Conservation (phyloP, 2,113 vertebrate genomes). For the Chamaea fasciata region DNA sequence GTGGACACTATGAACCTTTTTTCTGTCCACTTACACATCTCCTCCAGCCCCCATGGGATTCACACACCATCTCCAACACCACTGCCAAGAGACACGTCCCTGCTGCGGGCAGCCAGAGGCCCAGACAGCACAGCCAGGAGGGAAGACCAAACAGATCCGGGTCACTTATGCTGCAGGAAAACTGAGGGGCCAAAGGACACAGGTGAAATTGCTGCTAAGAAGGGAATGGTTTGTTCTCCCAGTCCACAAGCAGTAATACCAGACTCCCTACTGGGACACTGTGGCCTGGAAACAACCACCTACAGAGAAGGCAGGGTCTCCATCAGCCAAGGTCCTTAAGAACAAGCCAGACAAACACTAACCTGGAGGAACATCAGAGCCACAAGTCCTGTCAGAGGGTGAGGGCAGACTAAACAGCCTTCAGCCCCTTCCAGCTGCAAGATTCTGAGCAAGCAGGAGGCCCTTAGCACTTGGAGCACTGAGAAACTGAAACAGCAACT, state of each 20-base stretch:
- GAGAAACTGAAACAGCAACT: background rate
- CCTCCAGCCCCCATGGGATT: accelerated
- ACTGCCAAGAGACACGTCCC: background rate
- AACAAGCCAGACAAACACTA: background rate
- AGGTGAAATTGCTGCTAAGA: background rate
- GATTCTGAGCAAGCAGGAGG: background rate
- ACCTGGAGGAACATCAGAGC: background rate
- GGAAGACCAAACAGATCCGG: background rate
- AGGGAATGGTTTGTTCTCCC: background rate
- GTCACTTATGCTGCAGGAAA: background rate
- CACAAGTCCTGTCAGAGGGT: background rate
- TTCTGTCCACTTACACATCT: background rate
- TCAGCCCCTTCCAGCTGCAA: background rate
- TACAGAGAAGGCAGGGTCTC: background rate
- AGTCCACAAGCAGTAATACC: background rate
- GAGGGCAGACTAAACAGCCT: background rate
- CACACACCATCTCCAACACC: background rate
- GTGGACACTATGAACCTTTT: background rate
- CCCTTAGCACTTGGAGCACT: background rate
- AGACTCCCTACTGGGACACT: background rate
- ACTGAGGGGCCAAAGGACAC: background rate
- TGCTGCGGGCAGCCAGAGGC: background rate
- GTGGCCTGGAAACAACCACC: background rate
- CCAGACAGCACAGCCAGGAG: background rate
- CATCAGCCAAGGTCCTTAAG: background rate